A percentile compares a stretch with the other conserved stretches of the same genome.
phyloP scores from a whole-genome alignment of 2,888 invertebrate genomes.

The Helicoverpa assulta region DNA sequence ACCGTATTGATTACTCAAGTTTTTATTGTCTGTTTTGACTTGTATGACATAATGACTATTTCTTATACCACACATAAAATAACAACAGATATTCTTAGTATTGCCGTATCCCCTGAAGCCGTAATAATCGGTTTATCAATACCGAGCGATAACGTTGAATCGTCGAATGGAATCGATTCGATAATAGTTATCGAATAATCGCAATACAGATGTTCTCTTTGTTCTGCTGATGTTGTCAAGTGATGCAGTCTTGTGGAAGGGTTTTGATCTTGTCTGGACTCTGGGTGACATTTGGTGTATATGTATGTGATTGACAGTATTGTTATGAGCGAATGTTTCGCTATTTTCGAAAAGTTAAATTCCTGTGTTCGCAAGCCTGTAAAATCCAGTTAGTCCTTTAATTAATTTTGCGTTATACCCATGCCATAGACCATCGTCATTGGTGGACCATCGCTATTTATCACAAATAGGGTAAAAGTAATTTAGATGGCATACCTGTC shows the following conservation, averaged over 20 bases:
- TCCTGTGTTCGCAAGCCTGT: no score
- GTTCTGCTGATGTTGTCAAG: conserved; percentile 31
- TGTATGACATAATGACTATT: background rate
- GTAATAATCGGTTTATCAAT: conserved; percentile 25
- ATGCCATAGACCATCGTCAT: no score
- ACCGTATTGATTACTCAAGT: background rate
- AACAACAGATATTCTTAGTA: conserved; percentile 10
- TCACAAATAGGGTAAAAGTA: no score
- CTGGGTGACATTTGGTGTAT: conserved; percentile 2
- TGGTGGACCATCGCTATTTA: no score
- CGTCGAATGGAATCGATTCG: conserved; percentile 3
- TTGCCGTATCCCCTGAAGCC: conserved; percentile 13
- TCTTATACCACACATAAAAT: conserved; percentile 4
- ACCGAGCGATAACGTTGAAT: conserved; percentile 23
- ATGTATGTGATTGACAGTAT: conserved; percentile 1
- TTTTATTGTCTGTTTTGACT: conserved; percentile 12
- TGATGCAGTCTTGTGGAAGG: conserved; percentile 14
- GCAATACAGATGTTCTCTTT: conserved; percentile 34
- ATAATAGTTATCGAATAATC: conserved; percentile 37
- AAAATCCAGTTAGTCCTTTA: no score
- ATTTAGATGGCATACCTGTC: no score
- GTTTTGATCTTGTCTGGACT: conserved; percentile 6
- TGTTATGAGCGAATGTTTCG: no score
- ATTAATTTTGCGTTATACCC: no score
- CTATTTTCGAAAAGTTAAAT: no score